These are phyloP conservation scores for Trissolcus basalis DNA, from an alignment of 1,140 invertebrate genomes.

Conservation along the genomic window DNA sequence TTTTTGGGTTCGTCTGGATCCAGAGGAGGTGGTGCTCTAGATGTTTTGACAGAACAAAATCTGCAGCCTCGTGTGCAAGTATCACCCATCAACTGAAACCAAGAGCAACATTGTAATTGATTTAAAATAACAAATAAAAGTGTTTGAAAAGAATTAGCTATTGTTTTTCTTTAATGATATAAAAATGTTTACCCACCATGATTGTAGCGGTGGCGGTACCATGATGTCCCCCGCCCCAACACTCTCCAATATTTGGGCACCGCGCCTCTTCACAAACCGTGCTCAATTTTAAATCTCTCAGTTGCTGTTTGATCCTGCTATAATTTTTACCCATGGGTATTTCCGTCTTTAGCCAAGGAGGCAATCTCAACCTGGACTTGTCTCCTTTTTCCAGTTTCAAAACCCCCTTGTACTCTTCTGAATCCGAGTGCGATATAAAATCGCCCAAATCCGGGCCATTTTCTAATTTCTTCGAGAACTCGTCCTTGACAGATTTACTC, in stretches of 20 bases:
- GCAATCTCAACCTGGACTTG: constrained; percentile 87
- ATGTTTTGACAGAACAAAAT: constrained; percentile 99
- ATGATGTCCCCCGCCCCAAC: constrained; percentile 96
- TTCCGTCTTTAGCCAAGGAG: constrained; percentile 97
- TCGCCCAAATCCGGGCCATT: constrained; percentile 69
- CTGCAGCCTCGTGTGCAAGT: constrained; percentile 94
- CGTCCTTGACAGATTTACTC: constrained; percentile 58
- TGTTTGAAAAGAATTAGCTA: constrained; percentile 5
- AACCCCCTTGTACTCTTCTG: constrained; percentile 83
- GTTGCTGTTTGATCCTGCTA: constrained; percentile 88
- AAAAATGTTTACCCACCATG: constrained; percentile 80
- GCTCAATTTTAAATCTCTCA: constrained; percentile 92
- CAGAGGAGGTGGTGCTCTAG: constrained; percentile 90
- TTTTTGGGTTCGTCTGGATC: constrained; percentile 95
- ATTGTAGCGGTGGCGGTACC: constrained; percentile 92
- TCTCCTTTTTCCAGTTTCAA: constrained; percentile 90
- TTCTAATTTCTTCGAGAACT: constrained; percentile 67
- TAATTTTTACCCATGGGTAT: constrained; percentile 94
- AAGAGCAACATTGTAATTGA: neutral
- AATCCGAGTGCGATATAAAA: constrained; percentile 62
- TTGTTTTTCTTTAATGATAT: constrained; percentile 22
- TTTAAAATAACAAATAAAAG: constrained; percentile 14
- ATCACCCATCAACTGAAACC: constrained; percentile 87
- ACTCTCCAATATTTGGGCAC: constrained; percentile 99
- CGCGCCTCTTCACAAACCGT: constrained; percentile 99